Base-by-base conservation (phyloP, 2,797 vertebrate genomes). In the Mormyrops attenuatus region DNA sequence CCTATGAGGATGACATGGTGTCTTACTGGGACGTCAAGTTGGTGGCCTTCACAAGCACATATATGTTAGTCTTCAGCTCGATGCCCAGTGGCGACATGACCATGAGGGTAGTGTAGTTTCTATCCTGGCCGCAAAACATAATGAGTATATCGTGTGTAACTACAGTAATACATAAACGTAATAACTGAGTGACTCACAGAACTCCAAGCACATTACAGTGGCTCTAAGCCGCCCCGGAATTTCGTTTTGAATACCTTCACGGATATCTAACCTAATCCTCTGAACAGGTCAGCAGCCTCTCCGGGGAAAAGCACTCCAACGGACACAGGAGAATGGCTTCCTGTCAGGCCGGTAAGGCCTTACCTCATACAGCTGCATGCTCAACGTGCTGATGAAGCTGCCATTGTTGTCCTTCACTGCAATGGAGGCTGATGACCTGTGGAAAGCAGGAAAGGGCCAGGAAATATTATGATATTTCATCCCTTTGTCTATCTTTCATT, bases 341-440 rank as follows among this genome's bases (percentile, higher is more conserved):
- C 15, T 88, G 55, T 20, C 63, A 6, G 6, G 41, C 44, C 17
- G 41, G 0, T 73, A 86, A 80, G 80, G 30, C 88, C 94, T 95
- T 93, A 96, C 95, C 0, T 49, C 91, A 92, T 91, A 97, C 17
- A 97, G 92, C 52, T 92, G 90, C 89, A 96, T 91, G 73, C 89
- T 95, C 57, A 97, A 92, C 1, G 96, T 96, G 94, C 96, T 96
- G 92, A 96, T 94, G 94, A 97, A 97, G 91, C 94, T 97, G 0
- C 96, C 96, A 47, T 96, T 96, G 92, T 93, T 96, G 93, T 96
- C 95, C 89, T 91, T 95, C 82, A 96, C 89, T 0, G 95, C 93
- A 47, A 96, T 93, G 73, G 95, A 94, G 49, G 95, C 94, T 3
- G 93, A 90, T 1, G 94, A 94, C 90, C 95, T 96, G 88, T 38